Evolutionary conservation across 1,140 invertebrate genomes (phyloP), one percentile per base, ranked within the genome.

Genomic region (Temnothorax nylanderi): DNA sequence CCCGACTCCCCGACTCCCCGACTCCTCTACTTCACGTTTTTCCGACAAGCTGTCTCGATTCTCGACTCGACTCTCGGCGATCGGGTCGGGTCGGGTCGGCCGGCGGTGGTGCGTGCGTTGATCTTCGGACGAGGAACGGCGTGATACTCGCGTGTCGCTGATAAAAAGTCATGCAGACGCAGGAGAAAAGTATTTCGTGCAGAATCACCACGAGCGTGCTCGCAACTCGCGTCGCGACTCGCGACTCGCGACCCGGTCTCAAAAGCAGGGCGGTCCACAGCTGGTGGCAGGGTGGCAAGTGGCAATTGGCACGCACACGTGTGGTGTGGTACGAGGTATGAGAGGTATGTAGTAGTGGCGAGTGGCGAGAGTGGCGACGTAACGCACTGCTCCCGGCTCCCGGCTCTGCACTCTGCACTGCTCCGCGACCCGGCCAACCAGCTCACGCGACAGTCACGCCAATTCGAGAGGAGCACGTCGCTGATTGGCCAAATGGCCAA

Each of bases 141-240:
- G 41, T n/a, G 37, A 44, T 41, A 32, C 16, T 34, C 26, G 18
- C 44, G 51, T 18, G 44, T 10, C 18, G 18, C 26, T 13, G 41
- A 26, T 18, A 16, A 78, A 44, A 49, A 78, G 21, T 78, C 76
- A 78, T 78, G 76, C 76, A 78, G 60, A 6, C 58, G 58, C 58
- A n/a, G 21, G 1, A 37, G 2, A 47, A 67, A 26, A 67, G 10
- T n/a, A 11, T 67, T 37, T 67, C 64, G 26, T 56, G 34, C 18
- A 18, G 34, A 37, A 75, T 37, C 49, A 37, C 51, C 32, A 37
- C 72, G 44, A 58, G 51, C 72, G 71, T 54, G 32, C 49, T 74
- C 26, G 26, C 26, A 1, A 18, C 71, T 74, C 49, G 26, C 47
- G 10, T n/a, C n/a, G n/a, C n/a, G n/a, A n/a, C 49, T 74, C 26